Evolutionary conservation across 2,888 invertebrate genomes (phyloP), one percentile per base, ranked within the genome.

Genomic region (Dinocampus coccinellae): DNA sequence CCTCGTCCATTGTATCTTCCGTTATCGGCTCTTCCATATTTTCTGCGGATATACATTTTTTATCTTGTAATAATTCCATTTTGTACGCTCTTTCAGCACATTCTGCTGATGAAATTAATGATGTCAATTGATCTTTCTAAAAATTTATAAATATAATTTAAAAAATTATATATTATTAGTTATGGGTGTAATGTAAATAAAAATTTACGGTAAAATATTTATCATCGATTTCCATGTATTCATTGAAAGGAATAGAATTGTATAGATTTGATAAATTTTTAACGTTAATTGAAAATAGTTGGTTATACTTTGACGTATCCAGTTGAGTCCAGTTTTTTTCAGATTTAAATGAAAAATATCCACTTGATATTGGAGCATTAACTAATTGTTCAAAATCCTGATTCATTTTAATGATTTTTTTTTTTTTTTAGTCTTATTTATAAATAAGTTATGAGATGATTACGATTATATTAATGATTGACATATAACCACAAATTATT

Each of bases 201-300:
- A 3, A 16, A 34, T 85, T 81, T 66, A 86, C 87, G 1, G 84
- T 87, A 47, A 90, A 89, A 81, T 88, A 84, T 1, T 79, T 77
- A 0, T 85, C 77, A 0, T 87, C 75, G 53, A 88, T 87, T 60
- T 88, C 84, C 78, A 89, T 79, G 13, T 88, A 88, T 68, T 89
- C 87, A 77, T 88, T 87, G 73, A 88, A 89, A 0, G 89, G 89
- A 75, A 89, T 87, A n/a, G 89, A 88, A 70, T 85, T 82, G n/a
- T 89, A 79, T 0, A 88, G 88, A 22, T 81, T 81, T 33, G 87
- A 87, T 0, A 90, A 79, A 1, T 85, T 78, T 22, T 85, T 84
- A 1, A 89, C 79, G 76, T 90, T 87, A 0, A 89, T 76, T 0
- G 87, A 88, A 34, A 90, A 90, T 70, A 88, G 88, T 55, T 88